Evolutionary conservation across 2,113 vertebrate genomes (phyloP).

Genomic region (Percopsis transmontana): DNA sequence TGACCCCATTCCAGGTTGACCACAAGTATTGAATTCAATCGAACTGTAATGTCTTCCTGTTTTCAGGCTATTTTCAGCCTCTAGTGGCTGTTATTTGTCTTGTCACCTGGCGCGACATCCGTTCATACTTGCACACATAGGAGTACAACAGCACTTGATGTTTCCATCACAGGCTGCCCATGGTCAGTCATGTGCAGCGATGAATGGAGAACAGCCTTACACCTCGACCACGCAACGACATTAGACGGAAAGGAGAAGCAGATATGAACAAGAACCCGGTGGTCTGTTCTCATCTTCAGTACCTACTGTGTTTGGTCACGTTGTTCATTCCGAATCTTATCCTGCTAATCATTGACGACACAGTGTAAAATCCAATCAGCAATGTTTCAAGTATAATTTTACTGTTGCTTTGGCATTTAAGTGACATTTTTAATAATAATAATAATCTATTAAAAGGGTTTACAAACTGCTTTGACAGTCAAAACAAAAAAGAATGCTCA

Average conservation of each 20-base stretch:
- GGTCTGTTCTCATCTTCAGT: too few relatives aligned
- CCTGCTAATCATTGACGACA: too few relatives aligned
- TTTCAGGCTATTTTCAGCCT: slow-evolving; percentile 42
- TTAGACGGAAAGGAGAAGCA: neutral
- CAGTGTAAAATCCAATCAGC: too few relatives aligned
- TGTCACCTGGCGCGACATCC: slow-evolving; percentile 54
- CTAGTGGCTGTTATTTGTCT: slow-evolving; percentile 38
- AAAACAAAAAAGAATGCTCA: too few relatives aligned
- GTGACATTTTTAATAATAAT: too few relatives aligned
- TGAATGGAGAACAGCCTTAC: slow-evolving; percentile 49
- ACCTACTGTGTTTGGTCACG: too few relatives aligned
- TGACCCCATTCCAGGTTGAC: too few relatives aligned
- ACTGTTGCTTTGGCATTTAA: too few relatives aligned
- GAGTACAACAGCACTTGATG: neutral
- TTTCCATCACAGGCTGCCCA: slow-evolving; percentile 76
- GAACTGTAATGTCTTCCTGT: slow-evolving; percentile 37
- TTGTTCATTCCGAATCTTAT: too few relatives aligned
- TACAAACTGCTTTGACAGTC: too few relatives aligned
- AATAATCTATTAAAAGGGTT: too few relatives aligned
- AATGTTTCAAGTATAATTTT: too few relatives aligned
- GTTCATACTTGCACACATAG: slow-evolving; percentile 20
- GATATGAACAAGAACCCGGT: slow-evolving; percentile 41
- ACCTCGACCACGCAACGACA: slow-evolving; percentile 24
- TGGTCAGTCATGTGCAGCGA: slow-evolving; percentile 74
- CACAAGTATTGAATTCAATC: neutral